Base-by-base conservation (phyloP, 2,888 invertebrate species). In the Scaeva pyrastri region DNA sequence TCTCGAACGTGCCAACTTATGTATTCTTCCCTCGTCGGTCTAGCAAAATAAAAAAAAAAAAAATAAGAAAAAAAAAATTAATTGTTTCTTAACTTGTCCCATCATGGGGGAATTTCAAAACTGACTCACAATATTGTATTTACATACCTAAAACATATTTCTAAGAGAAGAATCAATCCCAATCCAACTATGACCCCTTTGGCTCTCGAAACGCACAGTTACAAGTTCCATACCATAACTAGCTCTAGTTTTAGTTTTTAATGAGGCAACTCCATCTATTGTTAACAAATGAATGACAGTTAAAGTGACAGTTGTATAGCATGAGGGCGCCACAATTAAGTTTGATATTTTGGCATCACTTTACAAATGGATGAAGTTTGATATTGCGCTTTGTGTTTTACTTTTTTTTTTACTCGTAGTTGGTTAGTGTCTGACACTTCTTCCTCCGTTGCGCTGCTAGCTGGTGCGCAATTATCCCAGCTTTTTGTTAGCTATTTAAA, bases 121-220 rank as follows among this genome's bases (percentile, higher is more conserved):
- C 75, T 75, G 79, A 79, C 55, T 84, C 75, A 80, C 45, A 36
- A 52, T n/a, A n/a, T 39, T 31, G 11, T 8, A 36, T 14, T 74
- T 60, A 0, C 23, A 36, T 41, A 64, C 8, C 8, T 48, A 31
- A 50, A 70, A 56, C 31, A 7, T 31, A 31, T n/a, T n/a, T n/a
- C n/a, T 26, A 45, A 36, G 11, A 66, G 6, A 62, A 82, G 36
- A 45, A 16, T 14, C n/a, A 66, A 36, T 41, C 39, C 41, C n/a
- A 66, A 36, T 41, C 39, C 41, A 66, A 82, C 72, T 73, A 55
- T 79, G 79, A 84, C 79, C 83, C 26, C 64, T 71, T 79, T 79
- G 70, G 56, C 68, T 56, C 31, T 31, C 8, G 19, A 36, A 16
- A 36, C 50, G 41, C 36, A n/a, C n/a, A 68, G 23, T 19, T 48